Conservation (phyloP, 2,113 vertebrate genomes). For the Chionomys nivalis region DNA sequence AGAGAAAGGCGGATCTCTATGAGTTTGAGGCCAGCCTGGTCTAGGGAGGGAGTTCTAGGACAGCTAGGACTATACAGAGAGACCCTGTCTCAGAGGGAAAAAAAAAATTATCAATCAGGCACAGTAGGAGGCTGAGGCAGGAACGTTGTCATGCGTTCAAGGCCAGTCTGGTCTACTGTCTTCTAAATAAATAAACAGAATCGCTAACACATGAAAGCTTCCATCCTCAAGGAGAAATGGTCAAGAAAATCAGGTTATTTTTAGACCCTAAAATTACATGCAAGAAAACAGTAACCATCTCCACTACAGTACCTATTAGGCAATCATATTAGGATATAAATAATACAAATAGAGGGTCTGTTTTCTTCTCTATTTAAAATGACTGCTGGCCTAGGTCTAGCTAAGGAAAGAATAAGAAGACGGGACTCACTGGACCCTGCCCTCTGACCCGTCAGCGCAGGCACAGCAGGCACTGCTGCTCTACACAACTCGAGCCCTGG, state of each 20-base stretch:
- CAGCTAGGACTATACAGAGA: no score
- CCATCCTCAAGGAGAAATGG: neutral
- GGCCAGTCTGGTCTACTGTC: neutral
- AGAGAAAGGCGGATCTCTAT: no score
- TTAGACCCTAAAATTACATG: slow-evolving; percentile 27
- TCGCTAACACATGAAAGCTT: slow-evolving; percentile 20
- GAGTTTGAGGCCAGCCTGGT: no score
- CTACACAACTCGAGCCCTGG: neutral
- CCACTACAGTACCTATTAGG: slow-evolving; percentile 23
- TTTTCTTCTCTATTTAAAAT: slow-evolving; percentile 36
- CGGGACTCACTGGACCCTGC: neutral
- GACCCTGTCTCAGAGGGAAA: neutral
- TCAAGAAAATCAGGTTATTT: slow-evolving; percentile 46
- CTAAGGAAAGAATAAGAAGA: neutral
- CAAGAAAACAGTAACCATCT: slow-evolving; percentile 34
- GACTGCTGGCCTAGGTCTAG: neutral
- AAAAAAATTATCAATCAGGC: neutral
- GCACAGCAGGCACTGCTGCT: neutral
- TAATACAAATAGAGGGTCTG: neutral
- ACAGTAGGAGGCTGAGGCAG: neutral
- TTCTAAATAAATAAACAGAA: slow-evolving; percentile 30
- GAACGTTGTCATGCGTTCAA: neutral
- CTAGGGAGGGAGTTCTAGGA: no score
- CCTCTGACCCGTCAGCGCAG: neutral
- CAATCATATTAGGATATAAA: neutral